Evolutionary conservation across 2,797 vertebrate genomes (phyloP), one percentile per base, ranked within the genome.

Genomic region (Oreochromis mossambicus): DNA sequence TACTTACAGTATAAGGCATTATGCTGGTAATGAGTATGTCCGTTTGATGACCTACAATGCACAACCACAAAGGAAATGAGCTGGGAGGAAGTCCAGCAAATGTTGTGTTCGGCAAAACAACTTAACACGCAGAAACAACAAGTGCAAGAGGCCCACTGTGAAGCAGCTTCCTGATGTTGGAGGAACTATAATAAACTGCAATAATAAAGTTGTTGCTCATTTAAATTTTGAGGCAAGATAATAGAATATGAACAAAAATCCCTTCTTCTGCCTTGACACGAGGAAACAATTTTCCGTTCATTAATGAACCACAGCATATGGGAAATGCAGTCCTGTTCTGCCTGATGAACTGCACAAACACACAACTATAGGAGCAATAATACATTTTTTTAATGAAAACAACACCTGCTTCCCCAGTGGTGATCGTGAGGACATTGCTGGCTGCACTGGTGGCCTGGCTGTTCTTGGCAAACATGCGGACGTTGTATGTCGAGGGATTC

Each of bases 381-480:
- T 75, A 75, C 3, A 50, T n/a, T n/a, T 32, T 26, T 50, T 6
- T 4, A 70, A 46, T 26, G 12, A 79, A 81, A 82, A 81, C 12
- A 8, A 11, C 77, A 95, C 95, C 95, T 94, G 85, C 8, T 73
- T 89, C 82, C 90, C 55, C 86, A 8, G 90, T 94, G 26, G 90
- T 94, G 86, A 96, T 38, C 2, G 91, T 95, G 75, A 96, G 89
- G 79, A 94, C 58, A 2, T 95, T 94, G 81, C 95, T 95, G 19
- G 95, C 77, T 80, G 77, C 79, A 78, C 95, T 95, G 83, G 48
- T 87, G 56, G 89, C 91, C 83, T 80, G 5, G 14, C 56, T 82
- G 87, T 84, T 95, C 86, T 21, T 87, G 54, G 95, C 93, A 70
- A 95, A 95, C 93, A 96, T 93, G 79, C 95, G 94, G 38, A 96